Evolutionary conservation across 2,888 invertebrate species (phyloP), one percentile per base, ranked within the genome.

Genomic region (Anoncus sp.): DNA sequence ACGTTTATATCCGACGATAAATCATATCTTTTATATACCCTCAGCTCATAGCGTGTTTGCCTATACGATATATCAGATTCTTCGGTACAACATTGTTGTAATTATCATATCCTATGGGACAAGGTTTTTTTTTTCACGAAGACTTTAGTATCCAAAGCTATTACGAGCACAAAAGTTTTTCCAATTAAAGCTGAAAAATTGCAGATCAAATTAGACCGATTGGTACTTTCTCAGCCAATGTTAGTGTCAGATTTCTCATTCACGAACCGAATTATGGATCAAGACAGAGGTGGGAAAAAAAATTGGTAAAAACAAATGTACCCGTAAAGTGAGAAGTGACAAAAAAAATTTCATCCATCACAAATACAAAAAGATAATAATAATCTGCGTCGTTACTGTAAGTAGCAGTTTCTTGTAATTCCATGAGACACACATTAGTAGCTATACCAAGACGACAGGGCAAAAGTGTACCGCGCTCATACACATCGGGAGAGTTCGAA

Each of bases 391-490:
- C 57, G 60, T n/a, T 45, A 45, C 12, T 31, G 59, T 10, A 38
- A 65, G 40, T 72, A 40, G 55, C 53, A 47, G 38, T 53, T 57
- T 5, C 49, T 60, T 47, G 60, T 53, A 45, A 47, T 31, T 60
- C 66, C 40, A 35, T 65, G 62, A 66, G 51, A 40, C 22, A 18
- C 18, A 27, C 55, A 49, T 35, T 63, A 63, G 45, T 62, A 53
- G 35, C 57, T 74, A 31, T 4, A 43, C 43, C 74, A 59, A 66
- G 73, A 59, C 71, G 51, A 71, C 55, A 53, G 75, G 65, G 72
- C 72, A 73, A 78, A 79, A 78, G 80, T 75, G 67, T 72, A 73
- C 75, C 49, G 62, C 60, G 78, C 75, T 67, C 59, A 77, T 80
- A 77, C 75, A 75, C 69, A 66, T 77, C 81, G 80, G 70, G 67